Conservation (phyloP, 2,113 vertebrate genomes). For the Syrmaticus mikado region DNA sequence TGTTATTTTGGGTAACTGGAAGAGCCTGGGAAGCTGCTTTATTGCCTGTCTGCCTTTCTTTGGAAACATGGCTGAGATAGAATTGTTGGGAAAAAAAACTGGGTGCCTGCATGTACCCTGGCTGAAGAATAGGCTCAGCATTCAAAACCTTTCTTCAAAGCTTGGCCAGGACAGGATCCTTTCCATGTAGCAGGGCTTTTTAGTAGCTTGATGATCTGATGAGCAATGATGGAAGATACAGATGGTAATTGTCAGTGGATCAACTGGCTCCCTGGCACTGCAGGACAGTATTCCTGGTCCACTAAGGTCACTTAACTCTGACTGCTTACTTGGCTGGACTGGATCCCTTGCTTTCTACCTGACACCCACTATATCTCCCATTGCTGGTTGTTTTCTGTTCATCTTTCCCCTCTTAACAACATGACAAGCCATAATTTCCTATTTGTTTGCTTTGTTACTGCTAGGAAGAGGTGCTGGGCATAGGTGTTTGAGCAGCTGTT, state of each 20-base stretch:
- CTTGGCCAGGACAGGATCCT: neutral
- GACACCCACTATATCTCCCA: neutral
- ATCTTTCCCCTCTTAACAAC: neutral
- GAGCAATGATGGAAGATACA: neutral
- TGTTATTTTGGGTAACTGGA: neutral
- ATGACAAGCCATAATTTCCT: neutral
- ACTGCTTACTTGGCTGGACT: neutral
- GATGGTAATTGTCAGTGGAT: neutral
- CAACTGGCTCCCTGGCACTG: neutral
- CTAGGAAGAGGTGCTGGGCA: neutral
- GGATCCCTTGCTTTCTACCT: neutral
- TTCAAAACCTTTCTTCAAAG: neutral
- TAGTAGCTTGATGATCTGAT: neutral
- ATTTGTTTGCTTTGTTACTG: neutral
- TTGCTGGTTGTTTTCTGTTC: neutral
- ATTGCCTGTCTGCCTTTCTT: neutral
- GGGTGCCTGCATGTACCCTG: neutral
- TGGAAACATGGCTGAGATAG: neutral
- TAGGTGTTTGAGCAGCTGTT: neutral
- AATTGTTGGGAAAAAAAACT: neutral
- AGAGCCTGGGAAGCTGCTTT: neutral
- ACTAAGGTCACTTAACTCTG: neutral
- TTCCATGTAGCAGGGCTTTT: neutral
- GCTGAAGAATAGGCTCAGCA: neutral
- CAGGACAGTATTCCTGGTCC: neutral